Conservation (phyloP, 2,113 vertebrate species). For the Mionectes macconnelli region DNA sequence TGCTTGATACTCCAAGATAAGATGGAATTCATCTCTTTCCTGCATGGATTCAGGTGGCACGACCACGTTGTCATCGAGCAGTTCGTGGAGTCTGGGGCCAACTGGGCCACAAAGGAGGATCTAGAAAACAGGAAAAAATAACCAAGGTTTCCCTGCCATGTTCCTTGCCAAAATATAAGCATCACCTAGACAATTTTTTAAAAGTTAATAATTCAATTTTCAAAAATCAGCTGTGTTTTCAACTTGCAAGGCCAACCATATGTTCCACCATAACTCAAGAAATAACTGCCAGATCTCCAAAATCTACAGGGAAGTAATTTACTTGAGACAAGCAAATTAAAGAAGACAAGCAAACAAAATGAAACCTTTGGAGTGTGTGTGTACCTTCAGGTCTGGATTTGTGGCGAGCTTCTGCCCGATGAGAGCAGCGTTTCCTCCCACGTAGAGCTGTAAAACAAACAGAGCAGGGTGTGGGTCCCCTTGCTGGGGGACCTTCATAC, state of each 20-base stretch:
- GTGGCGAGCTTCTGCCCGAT: slow-evolving; percentile 93
- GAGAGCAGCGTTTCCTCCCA: slow-evolving; percentile 96
- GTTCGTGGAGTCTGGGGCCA: slow-evolving; percentile 93
- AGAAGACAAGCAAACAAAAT: background rate
- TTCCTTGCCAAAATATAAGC: background rate
- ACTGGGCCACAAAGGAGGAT: slow-evolving; percentile 93
- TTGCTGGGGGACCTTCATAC: background rate
- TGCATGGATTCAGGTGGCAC: slow-evolving; percentile 92
- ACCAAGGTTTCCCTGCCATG: background rate
- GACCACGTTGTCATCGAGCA: slow-evolving; percentile 90
- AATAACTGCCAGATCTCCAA: background rate
- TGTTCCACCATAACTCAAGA: background rate
- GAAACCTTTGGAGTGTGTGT: background rate
- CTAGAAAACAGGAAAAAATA: slow-evolving; percentile 63
- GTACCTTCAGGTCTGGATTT: slow-evolving; percentile 87
- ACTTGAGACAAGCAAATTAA: background rate
- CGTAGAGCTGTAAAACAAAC: slow-evolving; percentile 84
- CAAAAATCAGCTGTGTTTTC: background rate
- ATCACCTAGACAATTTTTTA: background rate
- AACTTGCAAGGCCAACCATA: background rate
- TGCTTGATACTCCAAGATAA: slow-evolving; percentile 96
- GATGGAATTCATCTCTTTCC: slow-evolving; percentile 92
- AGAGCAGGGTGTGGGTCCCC: background rate
- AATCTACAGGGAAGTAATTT: background rate
- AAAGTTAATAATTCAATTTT: background rate